Base-by-base conservation (phyloP, 2,888 invertebrate species). In the Apodemia duryi region DNA sequence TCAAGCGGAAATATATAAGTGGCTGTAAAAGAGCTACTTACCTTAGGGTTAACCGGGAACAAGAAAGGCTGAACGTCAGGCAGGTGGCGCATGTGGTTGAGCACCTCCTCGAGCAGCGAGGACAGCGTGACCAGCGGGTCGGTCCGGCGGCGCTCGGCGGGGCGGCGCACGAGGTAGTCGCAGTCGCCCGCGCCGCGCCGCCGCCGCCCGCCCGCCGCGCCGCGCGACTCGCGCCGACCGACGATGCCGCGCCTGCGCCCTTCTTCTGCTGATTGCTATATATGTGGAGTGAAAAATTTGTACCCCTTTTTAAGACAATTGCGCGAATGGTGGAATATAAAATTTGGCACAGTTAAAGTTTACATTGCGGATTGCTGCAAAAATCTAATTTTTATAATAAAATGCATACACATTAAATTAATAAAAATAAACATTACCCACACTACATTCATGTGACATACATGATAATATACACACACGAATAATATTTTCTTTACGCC, bases 101-200 rank as follows among this genome's bases (percentile, higher is more conserved):
- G 89, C 66, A 99, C 98, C 65, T 95, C 95, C 80, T 99, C 99
- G 60, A 99, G 90, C 71, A 98, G 95, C 0, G 97, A 97, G 0
- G 98, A 97, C 65, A 99, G 88, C 0, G 99, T 98, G 13, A 99
- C 98, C 1, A 98, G 95, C 0, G 99, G 99, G 90, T 99, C 99
- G 0, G 98, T 98, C 57, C 99, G 93, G 0, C 98, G 93, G 7
- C 99, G 91, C 80, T 99, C 98, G 0, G 98, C 97, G 1, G 76
- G 76, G 1, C 76, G 54, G 3, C 71, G 70, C 73, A 97, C 98
- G 6, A 98, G 89, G 77, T 99, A 99, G 88, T 99, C 99, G 85
- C 96, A 90, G 0, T 91, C 91, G 43, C 83, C 81, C 1, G 84
- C 82, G 2, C 87, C 86, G 35, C 91, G 85, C 0, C 89, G 81